Conservation (phyloP, 1,140 invertebrate species). For the Eriosoma lanigerum region DNA sequence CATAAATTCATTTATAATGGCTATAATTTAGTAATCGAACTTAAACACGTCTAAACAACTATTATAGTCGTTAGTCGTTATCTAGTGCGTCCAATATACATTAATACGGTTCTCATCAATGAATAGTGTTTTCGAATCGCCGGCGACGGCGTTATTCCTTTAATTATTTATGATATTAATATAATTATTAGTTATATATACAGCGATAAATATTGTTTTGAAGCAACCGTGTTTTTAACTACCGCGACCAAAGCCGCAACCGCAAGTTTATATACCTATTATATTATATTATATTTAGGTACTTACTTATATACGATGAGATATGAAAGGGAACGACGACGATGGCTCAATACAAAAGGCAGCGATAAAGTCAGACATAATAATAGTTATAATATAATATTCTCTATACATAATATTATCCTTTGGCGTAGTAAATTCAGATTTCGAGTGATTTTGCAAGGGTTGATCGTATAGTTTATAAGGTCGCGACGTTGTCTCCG, state of each 20-base stretch:
- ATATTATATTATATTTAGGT: neutral
- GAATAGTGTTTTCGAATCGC: neutral
- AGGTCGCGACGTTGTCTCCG: neutral
- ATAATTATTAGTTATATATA: neutral
- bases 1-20: neutral
- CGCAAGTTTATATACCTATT: neutral
- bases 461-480: conserved; percentile 15
- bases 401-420: conserved; percentile 1
- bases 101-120: conserved; percentile 10
- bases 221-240: conserved; percentile 14
- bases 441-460: conserved; percentile 23
- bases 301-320: too few species aligned
- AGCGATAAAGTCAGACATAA: conserved; percentile 32
- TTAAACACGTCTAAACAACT: neutral
- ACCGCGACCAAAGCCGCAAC: neutral
- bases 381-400: conserved; percentile 19
- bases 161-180: conserved; percentile 9
- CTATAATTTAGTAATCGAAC: neutral
- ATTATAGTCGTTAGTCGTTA: neutral
- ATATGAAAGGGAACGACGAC: neutral
- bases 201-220: conserved; percentile 23
- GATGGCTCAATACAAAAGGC: conserved; percentile 1
- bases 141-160: neutral
- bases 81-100: too few species aligned
- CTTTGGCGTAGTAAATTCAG: conserved; percentile 2